These are phyloP conservation scores for Macroramphosus scolopax DNA, from an alignment of 2,797 vertebrate species.

Conservation along the genomic window DNA sequence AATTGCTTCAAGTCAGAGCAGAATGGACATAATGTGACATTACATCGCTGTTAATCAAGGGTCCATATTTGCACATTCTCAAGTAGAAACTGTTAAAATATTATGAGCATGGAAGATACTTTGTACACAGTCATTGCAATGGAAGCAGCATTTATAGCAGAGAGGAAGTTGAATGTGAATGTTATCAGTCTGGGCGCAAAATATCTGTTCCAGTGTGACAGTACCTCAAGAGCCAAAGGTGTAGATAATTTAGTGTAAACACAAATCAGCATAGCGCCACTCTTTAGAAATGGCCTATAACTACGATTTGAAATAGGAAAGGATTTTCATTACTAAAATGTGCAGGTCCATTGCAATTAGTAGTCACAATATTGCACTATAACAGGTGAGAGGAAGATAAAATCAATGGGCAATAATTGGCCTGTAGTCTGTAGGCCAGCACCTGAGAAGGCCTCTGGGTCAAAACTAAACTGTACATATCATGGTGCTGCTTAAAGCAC, in stretches of 20 bases:
- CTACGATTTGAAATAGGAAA: constrained; percentile 36
- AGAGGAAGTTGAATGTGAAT: constrained; percentile 34
- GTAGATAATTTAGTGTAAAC: constrained; percentile 46
- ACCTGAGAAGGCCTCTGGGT: constrained; percentile 66
- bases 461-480: constrained; percentile 28
- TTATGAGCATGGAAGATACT: constrained; percentile 40
- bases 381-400: constrained; percentile 37
- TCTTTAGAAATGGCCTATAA: constrained; percentile 27
- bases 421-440: constrained; percentile 43
- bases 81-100: constrained; percentile 26
- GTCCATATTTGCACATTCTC: constrained; percentile 22
- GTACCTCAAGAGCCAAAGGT: constrained; percentile 27
- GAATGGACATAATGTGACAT: constrained; percentile 34
- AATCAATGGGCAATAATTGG: constrained; percentile 31
- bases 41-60: constrained; percentile 19
- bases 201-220: constrained; percentile 17
- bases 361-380: constrained; percentile 63
- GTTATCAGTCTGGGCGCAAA: constrained; percentile 21
- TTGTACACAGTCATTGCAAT: constrained; percentile 27
- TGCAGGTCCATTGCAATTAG: constrained; percentile 36
- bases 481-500: constrained; percentile 17
- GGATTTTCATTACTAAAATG: constrained; percentile 21
- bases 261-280: constrained; percentile 27
- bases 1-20: constrained; percentile 80
- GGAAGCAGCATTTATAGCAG: constrained; percentile 49